Conservation (phyloP, 2,797 vertebrate genomes). For the Zenarchopterus dispar region DNA sequence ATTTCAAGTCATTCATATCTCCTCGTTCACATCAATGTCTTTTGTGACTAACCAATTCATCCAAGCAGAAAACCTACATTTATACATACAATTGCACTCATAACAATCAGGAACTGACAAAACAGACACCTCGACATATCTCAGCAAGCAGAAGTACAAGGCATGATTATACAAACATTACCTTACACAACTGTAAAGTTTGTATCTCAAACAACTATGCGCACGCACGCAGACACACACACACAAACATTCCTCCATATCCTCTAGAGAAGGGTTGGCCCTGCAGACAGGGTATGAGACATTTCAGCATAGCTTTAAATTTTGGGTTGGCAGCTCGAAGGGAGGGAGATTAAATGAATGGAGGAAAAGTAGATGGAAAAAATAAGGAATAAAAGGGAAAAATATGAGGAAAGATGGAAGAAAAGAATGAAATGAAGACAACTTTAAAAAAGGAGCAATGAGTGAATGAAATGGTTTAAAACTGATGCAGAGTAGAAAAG, state of each 20-base stretch:
- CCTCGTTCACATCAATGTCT: not conserved
- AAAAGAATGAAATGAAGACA: not conserved
- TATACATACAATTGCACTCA: not conserved
- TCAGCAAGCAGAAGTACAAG: not conserved
- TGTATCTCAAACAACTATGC: constrained; percentile 2
- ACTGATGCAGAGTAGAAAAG: too few relatives aligned
- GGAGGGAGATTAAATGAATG: not conserved
- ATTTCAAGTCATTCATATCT: not conserved
- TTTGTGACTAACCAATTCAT: not conserved
- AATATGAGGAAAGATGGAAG: not conserved
- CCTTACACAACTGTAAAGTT: constrained; percentile 7
- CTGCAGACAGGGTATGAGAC: constrained; percentile 40
- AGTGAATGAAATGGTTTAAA: too few relatives aligned
- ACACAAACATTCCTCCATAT: constrained; percentile 42
- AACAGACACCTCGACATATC: not conserved
- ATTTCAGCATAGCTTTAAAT: constrained; percentile 61
- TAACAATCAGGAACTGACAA: not conserved
- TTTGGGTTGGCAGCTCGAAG: constrained; percentile 65
- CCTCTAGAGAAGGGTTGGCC: constrained; percentile 52
- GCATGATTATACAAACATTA: constrained; percentile 38
- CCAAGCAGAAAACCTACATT: not conserved
- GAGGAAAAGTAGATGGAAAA: not conserved
- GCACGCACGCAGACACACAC: not conserved
- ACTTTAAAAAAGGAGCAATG: too few relatives aligned
- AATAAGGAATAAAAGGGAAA: not conserved